phyloP scores from a whole-genome alignment of 2,113 vertebrate genomes.

The Chlamydotis undulata region DNA sequence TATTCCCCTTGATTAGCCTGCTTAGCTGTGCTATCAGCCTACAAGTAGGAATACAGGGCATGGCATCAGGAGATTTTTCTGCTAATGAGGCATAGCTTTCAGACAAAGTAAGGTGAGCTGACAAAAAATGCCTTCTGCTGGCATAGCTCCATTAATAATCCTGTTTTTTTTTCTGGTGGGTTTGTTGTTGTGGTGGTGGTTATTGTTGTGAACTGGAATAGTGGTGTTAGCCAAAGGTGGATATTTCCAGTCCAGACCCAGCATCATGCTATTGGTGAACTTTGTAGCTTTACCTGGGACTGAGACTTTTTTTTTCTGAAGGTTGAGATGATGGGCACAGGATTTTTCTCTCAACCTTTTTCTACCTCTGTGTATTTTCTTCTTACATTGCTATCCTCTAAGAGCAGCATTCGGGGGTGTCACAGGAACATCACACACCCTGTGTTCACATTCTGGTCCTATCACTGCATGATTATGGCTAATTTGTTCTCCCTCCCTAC shows the following conservation, averaged over 20 bases:
- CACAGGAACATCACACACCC: background rate
- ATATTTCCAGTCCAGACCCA: background rate
- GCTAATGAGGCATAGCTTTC: background rate
- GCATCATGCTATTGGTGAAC: background rate
- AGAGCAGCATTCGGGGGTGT: background rate
- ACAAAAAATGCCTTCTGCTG: background rate
- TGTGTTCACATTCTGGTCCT: background rate
- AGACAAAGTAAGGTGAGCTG: background rate
- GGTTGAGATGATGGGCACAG: background rate
- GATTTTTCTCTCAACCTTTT: background rate
- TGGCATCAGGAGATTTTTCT: background rate
- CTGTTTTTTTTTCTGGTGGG: background rate
- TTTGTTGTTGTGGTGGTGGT: background rate
- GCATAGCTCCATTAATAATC: background rate
- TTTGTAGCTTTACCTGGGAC: background rate
- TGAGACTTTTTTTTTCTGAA: background rate
- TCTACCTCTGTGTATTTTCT: background rate
- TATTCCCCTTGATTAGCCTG: background rate
- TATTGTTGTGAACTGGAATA: background rate
- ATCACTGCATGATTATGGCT: background rate
- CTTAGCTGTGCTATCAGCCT: background rate
- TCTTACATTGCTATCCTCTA: fast-evolving
- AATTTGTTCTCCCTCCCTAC: background rate
- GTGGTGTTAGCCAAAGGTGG: background rate
- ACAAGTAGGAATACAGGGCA: background rate